Evolutionary conservation across 2,797 vertebrate genomes (phyloP).

Genomic region (Vespertilio murinus): DNA sequence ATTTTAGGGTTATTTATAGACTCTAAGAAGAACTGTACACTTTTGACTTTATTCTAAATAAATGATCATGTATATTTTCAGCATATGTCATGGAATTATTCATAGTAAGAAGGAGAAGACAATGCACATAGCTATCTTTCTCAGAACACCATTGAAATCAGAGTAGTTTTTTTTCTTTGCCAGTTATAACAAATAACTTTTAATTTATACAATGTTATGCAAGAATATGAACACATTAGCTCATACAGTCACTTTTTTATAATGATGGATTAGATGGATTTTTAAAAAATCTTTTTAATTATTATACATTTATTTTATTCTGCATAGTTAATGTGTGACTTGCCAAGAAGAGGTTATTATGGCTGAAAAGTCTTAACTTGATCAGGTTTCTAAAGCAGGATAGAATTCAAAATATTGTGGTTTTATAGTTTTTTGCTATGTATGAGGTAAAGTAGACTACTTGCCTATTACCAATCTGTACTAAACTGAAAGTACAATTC

Average conservation of each 20-base stretch:
- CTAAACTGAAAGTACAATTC: neutral
- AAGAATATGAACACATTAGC: conserved; percentile 42
- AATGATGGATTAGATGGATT: conserved; percentile 58
- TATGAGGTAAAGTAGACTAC: neutral
- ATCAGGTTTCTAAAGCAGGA: conserved; percentile 39
- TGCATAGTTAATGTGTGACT: conserved; percentile 60
- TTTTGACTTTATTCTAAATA: neutral
- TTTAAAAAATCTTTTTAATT: conserved; percentile 62
- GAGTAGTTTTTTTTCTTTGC: conserved; percentile 57
- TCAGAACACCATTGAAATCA: conserved; percentile 38
- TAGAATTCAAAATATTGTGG: neutral
- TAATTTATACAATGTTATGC: conserved; percentile 6
- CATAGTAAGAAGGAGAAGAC: neutral
- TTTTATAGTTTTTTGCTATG: conserved; percentile 17
- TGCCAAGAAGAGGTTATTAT: conserved; percentile 40
- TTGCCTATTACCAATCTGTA: neutral
- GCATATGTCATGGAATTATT: neutral
- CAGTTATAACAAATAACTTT: conserved; percentile 28
- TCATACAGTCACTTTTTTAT: conserved; percentile 47
- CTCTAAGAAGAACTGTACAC: neutral
- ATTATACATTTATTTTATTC: conserved; percentile 69
- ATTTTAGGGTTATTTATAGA: neutral
- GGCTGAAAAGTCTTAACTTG: conserved; percentile 47
- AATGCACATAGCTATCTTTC: conserved; percentile 11
- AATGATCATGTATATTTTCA: conserved; percentile 22